phyloP scores from a whole-genome alignment of 2,113 vertebrate genomes.

The Sialia sialis region DNA sequence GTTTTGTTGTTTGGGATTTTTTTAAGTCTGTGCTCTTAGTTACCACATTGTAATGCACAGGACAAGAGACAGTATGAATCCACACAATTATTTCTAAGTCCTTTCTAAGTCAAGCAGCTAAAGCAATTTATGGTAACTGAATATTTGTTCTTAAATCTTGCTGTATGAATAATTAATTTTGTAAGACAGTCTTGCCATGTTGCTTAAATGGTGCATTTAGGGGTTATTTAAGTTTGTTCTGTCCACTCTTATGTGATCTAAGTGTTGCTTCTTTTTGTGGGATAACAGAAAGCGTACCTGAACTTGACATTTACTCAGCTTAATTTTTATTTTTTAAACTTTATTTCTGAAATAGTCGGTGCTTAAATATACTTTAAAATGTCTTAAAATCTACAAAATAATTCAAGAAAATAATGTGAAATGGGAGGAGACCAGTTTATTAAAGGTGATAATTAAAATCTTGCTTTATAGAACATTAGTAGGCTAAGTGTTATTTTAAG shows the following conservation, averaged over 20 bases:
- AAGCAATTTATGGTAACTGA: not conserved
- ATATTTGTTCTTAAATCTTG: not conserved
- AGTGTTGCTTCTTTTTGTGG: not conserved
- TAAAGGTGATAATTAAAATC: not conserved
- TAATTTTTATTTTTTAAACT: accelerated
- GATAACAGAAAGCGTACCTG: not conserved
- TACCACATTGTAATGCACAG: not conserved
- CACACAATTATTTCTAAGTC: not conserved
- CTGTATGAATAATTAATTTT: not conserved
- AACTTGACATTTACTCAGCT: not conserved
- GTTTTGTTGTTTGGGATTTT: not conserved
- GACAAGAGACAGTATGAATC: not conserved
- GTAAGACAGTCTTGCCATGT: not conserved
- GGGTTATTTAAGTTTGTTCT: not conserved
- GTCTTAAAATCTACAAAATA: not conserved
- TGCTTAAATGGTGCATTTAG: not conserved
- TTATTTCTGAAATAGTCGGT: not conserved
- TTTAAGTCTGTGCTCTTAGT: not conserved
- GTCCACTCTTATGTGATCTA: not conserved
- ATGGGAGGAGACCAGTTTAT: not conserved
- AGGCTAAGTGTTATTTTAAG: not conserved
- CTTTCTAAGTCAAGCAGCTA: not conserved
- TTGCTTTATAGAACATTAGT: not conserved
- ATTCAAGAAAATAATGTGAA: not conserved
- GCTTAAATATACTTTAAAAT: not conserved